These are phyloP conservation scores for Hassar affinis DNA, from an alignment of 2,113 vertebrate species.

Conservation along the genomic window DNA sequence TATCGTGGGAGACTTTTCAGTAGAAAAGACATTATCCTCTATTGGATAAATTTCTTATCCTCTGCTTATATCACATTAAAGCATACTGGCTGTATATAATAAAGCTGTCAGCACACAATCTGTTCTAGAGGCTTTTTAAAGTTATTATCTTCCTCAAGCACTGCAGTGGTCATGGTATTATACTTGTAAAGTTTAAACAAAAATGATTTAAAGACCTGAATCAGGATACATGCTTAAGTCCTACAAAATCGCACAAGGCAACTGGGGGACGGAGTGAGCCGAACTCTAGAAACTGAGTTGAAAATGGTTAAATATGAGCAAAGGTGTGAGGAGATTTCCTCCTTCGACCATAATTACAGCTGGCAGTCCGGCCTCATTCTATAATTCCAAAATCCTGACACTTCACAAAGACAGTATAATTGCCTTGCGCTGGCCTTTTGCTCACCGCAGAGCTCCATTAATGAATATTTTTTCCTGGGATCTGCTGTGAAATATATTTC, in stretches of 20 bases:
- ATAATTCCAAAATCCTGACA: slow-evolving; percentile 78
- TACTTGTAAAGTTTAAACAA: slow-evolving; percentile 39
- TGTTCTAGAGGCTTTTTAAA: slow-evolving; percentile 7
- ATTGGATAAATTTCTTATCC: slow-evolving; percentile 25
- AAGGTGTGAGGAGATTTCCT: slow-evolving; percentile 64
- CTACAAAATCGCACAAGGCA: slow-evolving; percentile 44
- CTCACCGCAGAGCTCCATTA: slow-evolving; percentile 71
- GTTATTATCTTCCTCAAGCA: slow-evolving; percentile 35
- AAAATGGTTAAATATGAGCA: slow-evolving; percentile 63
- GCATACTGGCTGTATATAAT: slow-evolving; percentile 29
- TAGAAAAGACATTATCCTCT: slow-evolving; percentile 28
- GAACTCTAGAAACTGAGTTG: slow-evolving; percentile 53
- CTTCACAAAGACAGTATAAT: slow-evolving; percentile 82
- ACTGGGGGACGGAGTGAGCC: slow-evolving; percentile 31
- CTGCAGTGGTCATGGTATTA: slow-evolving; percentile 19
- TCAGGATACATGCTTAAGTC: slow-evolving; percentile 41
- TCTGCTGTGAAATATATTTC: slow-evolving; percentile 67
- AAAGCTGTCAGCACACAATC: slow-evolving; percentile 22
- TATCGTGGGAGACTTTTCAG: slow-evolving; percentile 75
- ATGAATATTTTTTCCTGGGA: slow-evolving; percentile 69
- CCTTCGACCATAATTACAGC: slow-evolving; percentile 64
- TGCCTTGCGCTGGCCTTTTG: slow-evolving; percentile 70
- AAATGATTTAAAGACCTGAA: slow-evolving; percentile 40
- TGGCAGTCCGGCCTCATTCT: slow-evolving; percentile 70
- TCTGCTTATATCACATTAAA: slow-evolving; percentile 21